Evolutionary conservation across 2,797 vertebrate genomes (phyloP), one percentile per base, ranked within the genome.

Genomic region (Tragopan temminckii): DNA sequence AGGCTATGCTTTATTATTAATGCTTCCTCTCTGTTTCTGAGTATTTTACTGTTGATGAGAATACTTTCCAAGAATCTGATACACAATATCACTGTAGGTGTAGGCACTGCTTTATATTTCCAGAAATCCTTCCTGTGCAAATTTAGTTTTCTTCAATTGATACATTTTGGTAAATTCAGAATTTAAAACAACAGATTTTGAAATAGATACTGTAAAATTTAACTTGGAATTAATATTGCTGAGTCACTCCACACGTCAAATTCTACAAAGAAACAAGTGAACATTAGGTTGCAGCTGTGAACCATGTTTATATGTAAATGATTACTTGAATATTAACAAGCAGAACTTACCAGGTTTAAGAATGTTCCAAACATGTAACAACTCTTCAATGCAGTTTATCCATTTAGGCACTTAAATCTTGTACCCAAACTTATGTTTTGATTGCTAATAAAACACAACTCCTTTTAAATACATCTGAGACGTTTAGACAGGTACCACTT

Each of bases 391-490:
- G 92, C 52, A 72, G 95, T 80, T 89, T 85, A 50, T 96, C 97
- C 97, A 97, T 94, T 97, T 97, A 98, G 98, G 99, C 98, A 98
- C 98, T 98, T 98, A 97, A 97, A 97, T 96, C 95, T 88, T 53
- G 77, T 97, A 97, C 97, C 97, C 95, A 94, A 93, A 95, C 97
- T 96, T 90, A 77, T 38, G 62, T 62, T 94, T 94, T 62, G 97
- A 94, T 91, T 95, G 94, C 97, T 95, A 95, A 89, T 96, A 94
- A 92, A 97, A 96, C 96, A 89, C 96, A 95, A 97, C 97, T 97
- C 97, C 96, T 97, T 94, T 94, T 83, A 97, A 89, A 85, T 92
- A 97, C 19, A 66, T 92, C 94, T 72, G 92, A 90, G 92, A 95
- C 48, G 43, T 89, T 95, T 50, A 88, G 97, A 98, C 97, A 97